Evolutionary conservation across 2,797 vertebrate species (phyloP).

Genomic region (Acanthopagrus latus): DNA sequence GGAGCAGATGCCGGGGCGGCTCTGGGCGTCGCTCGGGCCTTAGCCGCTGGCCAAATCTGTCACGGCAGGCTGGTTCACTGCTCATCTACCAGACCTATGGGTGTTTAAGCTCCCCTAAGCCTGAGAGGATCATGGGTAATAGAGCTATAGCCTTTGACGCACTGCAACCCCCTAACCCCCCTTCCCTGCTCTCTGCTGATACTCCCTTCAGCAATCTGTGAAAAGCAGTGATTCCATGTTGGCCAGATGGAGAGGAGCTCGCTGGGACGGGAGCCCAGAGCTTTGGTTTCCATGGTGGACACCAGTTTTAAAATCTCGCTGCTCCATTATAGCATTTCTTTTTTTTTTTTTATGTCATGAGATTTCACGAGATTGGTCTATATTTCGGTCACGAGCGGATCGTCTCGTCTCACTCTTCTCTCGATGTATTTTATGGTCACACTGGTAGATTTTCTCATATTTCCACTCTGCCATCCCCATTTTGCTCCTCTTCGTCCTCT

Average conservation of each 20-base stretch:
- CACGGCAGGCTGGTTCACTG: slow-evolving; percentile 62
- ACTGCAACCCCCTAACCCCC: slow-evolving; percentile 70
- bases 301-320: slow-evolving; percentile 64
- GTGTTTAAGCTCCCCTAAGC: slow-evolving; percentile 80
- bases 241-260: slow-evolving; percentile 65
- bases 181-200: slow-evolving; percentile 61
- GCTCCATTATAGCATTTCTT: slow-evolving; percentile 62
- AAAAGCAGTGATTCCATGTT: slow-evolving; percentile 70
- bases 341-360: slow-evolving; percentile 39
- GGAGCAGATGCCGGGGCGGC: slow-evolving; percentile 55
- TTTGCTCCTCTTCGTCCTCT: slow-evolving; percentile 40
- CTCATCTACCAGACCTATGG: slow-evolving; percentile 72
- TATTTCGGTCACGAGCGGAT: slow-evolving; percentile 65
- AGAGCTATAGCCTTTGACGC: slow-evolving; percentile 81
- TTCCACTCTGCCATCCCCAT: slow-evolving; percentile 47
- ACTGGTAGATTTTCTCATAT: slow-evolving; percentile 65
- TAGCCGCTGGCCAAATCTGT: slow-evolving; percentile 67
- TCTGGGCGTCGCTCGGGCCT: slow-evolving; percentile 44
- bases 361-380: slow-evolving; percentile 72
- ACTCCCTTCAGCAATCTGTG: slow-evolving; percentile 74
- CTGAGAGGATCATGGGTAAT: slow-evolving; percentile 82
- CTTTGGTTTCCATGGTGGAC: slow-evolving; percentile 64
- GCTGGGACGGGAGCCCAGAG: slow-evolving; percentile 58
- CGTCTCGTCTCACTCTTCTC: slow-evolving; percentile 58
- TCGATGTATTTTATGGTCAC: slow-evolving; percentile 71